Evolutionary conservation across 2,888 invertebrate genomes (phyloP).

Genomic region (Pammene fasciana): DNA sequence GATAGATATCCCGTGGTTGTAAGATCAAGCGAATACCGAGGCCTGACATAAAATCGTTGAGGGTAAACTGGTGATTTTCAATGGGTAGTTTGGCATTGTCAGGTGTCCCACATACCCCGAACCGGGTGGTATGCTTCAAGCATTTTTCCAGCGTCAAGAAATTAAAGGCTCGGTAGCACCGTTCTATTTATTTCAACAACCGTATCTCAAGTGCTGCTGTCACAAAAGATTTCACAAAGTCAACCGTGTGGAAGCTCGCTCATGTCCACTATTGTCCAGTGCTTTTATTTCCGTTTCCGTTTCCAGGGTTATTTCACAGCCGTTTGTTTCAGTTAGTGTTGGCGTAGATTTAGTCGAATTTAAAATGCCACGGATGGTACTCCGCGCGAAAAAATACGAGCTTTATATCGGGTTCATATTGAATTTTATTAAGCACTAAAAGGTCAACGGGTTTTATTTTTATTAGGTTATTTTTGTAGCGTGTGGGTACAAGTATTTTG

Average conservation of each 20-base stretch:
- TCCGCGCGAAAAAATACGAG: conserved; percentile 23
- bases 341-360: conserved; percentile 40
- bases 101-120: too few species aligned
- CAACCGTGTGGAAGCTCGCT: conserved; percentile 15
- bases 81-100: too few species aligned
- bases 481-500: conserved; percentile 4
- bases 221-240: conserved; percentile 30
- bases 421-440: conserved; percentile 49
- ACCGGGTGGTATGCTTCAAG: too few species aligned
- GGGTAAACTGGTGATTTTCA: too few species aligned
- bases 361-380: conserved; percentile 33
- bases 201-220: conserved; percentile 6
- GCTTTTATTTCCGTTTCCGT: conserved; percentile 47
- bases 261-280: conserved; percentile 21
- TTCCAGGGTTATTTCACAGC: conserved; percentile 49
- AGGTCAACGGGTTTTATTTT: conserved; percentile 13
- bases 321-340: conserved; percentile 56
- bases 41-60: too few species aligned
- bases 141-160: too few species aligned
- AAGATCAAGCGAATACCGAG: too few species aligned
- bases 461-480: neutral
- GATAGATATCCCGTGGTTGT: too few species aligned
- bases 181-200: neutral
- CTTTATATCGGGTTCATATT: conserved; percentile 45
- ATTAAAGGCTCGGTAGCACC: neutral